phyloP scores from a whole-genome alignment of 1,140 invertebrate genomes.

The Drosophila insularis region DNA sequence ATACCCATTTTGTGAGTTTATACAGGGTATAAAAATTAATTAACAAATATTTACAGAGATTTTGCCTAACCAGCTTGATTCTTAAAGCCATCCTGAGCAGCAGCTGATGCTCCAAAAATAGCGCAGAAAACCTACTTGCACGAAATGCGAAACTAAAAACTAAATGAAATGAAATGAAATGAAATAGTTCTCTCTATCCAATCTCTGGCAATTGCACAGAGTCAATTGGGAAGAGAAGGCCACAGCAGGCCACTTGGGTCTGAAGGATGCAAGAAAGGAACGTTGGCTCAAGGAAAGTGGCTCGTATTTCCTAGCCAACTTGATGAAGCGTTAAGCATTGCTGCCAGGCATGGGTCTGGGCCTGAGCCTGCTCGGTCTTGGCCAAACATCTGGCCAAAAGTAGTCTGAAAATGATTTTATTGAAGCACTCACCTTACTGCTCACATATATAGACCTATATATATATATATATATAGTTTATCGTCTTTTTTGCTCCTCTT shows the following conservation, averaged over 20 bases:
- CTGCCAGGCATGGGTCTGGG: conserved; percentile 18
- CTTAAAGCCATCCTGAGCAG: background rate
- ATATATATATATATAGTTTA: background rate
- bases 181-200: conserved; percentile 1
- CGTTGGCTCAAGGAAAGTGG: conserved; percentile 16
- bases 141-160: background rate
- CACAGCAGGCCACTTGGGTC: background rate
- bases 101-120: background rate
- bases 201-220: background rate
- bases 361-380: background rate
- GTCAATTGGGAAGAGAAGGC: background rate
- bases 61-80: background rate
- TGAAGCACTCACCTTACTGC: conserved; percentile 6
- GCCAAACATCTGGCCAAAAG: conserved; percentile 27
- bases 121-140: too few species aligned
- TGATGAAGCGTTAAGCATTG: conserved; percentile 27
- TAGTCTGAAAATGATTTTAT: conserved; percentile 47
- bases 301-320: conserved; percentile 21
- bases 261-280: conserved; percentile 1
- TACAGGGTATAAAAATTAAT: conserved; percentile 23
- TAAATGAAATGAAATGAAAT: conserved; percentile 15
- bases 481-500: background rate
- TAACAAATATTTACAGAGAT: conserved; percentile 35
- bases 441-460: background rate
- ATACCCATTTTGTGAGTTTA: too few species aligned